Evolutionary conservation across 2,797 vertebrate species (phyloP), one percentile per base, ranked within the genome.

Genomic region (Aplochiton taeniatus): DNA sequence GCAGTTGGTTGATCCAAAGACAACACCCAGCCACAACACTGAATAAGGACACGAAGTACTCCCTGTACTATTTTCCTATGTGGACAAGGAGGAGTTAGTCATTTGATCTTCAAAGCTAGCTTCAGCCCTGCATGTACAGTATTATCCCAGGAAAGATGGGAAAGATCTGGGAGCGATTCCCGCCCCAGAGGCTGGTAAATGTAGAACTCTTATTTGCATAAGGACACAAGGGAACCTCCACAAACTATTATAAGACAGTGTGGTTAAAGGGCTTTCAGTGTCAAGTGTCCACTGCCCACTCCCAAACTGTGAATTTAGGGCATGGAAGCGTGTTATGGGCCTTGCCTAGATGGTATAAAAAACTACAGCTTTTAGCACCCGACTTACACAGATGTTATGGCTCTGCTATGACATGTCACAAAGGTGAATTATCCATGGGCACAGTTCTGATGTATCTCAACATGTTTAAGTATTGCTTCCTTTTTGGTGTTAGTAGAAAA

Each of bases 151-250:
- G 72, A 73, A 71, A 77, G 72, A 86, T 65, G 75, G 76, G 68
- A 76, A 62, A 52, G 58, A 74, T 74, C 74, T 58, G 66, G n/a
- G n/a, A 80, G 59, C 75, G 69, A 76, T 84, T 73, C 78, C 73
- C 64, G 68, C 79, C 84, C 79, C 75, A 60, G 68, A 84, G 75
- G 62, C 70, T 47, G 78, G 74, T 87, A 88, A 84, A 89, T 83
- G 86, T 81, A 80, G 85, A 87, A 62, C 83, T 85, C 81, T 73
- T 87, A 86, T 88, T 88, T 85, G 79, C 82, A 85, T 83, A 84
- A 82, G 73, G 76, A 78, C 82, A 82, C 55, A 59, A 76, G 82
- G 81, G 82, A 88, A 87, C 84, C 82, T 90, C 84, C 68, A 52
- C 72, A 70, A 61, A 59, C 81, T 85, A 89, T 86, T 83, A 82